A percentile compares a stretch with the other conserved stretches of the same genome.
Conservation (phyloP, 1,140 invertebrate species). For the Drosophila prosaltans region DNA sequence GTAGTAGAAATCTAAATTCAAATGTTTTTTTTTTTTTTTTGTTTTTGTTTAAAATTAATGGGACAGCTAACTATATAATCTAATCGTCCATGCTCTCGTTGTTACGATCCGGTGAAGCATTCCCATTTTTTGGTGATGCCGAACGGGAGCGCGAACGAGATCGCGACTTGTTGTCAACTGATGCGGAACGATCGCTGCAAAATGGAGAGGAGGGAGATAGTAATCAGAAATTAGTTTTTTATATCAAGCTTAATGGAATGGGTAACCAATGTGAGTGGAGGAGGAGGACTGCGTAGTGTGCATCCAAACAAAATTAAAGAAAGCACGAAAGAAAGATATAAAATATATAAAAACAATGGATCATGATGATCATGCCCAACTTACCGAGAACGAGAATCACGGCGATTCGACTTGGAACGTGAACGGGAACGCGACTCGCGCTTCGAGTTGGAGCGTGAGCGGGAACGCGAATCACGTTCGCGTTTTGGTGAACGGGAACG, state of each 20-base stretch:
- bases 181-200: constrained; percentile 84
- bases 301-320: constrained; percentile 74
- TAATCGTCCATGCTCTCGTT: constrained; percentile 82
- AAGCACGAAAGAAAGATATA: constrained; percentile 63
- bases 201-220: not conserved
- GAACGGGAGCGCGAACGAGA: constrained; percentile 82
- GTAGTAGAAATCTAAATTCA: constrained; percentile 74
- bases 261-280: constrained; percentile 53
- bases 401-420: constrained; percentile 82
- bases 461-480: constrained; percentile 82
- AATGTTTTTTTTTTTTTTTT: constrained; percentile 29
- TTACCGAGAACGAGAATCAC: constrained; percentile 83
- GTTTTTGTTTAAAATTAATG: constrained; percentile 66
- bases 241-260: constrained; percentile 33
- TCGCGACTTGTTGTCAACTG: constrained; percentile 83
- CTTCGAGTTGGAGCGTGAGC: constrained; percentile 78
- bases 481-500: constrained; percentile 78
- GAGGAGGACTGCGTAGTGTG: constrained; percentile 50
- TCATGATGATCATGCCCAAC: constrained; percentile 14
- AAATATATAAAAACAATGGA: constrained; percentile 25
- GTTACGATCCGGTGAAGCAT: constrained; percentile 79
- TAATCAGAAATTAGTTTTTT: constrained; percentile 27
- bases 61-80: constrained; percentile 70
- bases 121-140: constrained; percentile 83
- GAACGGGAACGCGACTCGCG: constrained; percentile 82